Conservation (phyloP, 2,113 vertebrate genomes). For the Ameiurus melas region DNA sequence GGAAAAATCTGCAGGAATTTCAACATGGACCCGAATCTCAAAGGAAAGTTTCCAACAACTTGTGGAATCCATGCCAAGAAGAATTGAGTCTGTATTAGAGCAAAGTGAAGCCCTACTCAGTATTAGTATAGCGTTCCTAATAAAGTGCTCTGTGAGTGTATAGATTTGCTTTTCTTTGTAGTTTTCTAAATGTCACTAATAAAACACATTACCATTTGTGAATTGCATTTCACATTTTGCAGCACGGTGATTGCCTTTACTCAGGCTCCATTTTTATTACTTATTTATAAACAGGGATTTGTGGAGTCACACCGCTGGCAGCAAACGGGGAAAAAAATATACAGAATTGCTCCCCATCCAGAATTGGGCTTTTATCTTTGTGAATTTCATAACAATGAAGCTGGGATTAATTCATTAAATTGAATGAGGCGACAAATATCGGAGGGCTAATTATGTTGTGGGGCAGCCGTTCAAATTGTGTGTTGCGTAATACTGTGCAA, state of each 20-base stretch:
- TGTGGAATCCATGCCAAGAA: not conserved
- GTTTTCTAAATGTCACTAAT: not conserved
- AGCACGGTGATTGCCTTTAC: not conserved
- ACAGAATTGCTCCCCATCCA: not conserved
- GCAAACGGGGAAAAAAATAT: not conserved
- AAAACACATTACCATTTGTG: not conserved
- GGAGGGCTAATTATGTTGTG: not conserved
- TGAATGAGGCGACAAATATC: not conserved
- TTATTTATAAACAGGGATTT: constrained; percentile 5
- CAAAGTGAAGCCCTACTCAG: not conserved
- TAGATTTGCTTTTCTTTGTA: not conserved
- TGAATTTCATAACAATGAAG: not conserved
- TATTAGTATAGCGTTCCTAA: not conserved
- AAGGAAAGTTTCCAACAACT: not conserved
- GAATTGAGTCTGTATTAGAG: not conserved
- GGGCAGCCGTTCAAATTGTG: not conserved
- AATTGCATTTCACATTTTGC: not conserved
- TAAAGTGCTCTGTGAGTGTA: not conserved
- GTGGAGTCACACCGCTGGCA: not conserved
- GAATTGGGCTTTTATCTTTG: not conserved
- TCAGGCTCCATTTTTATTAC: not conserved
- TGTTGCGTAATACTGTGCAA: not conserved
- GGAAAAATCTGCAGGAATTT: not conserved
- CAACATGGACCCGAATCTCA: not conserved
- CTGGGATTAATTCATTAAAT: not conserved